Evolutionary conservation across 2,888 invertebrate genomes (phyloP), one percentile per base, ranked within the genome.

Genomic region (Allophyes oxyacanthae): DNA sequence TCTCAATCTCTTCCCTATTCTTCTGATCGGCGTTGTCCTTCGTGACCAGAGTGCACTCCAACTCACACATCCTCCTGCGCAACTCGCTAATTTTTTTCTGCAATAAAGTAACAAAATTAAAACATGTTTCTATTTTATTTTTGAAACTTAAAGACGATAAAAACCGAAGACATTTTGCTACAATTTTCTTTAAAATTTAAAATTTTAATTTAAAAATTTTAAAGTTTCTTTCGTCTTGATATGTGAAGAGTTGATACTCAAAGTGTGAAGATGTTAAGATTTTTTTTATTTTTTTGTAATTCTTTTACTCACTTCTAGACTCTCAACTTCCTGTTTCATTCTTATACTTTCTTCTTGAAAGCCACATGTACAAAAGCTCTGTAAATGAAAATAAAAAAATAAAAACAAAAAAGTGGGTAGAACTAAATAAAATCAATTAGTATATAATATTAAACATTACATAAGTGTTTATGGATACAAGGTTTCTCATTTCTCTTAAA

Each of bases 281-380:
- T n/a, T n/a, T n/a, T n/a, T n/a, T n/a, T n/a, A n/a, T 20, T 20
- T 3, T 20, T 20, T 20, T 20, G 20, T 20, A 3, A 20, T 20
- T 20, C 4, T 2, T 9, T 41, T 63, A 64, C 70, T 64, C 33
- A 64, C 64, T 53, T 63, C 45, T 13, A 41, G 28, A 8, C 6
- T 13, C 40, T 64, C 70, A 2, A 40, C 25, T 69, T 26, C 37
- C 10, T 41, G 14, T 48, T 82, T 88, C 20, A 90, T 61, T 55
- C 62, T 81, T 50, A 41, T 72, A 57, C 87, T 88, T 62, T 91
- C 90, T 38, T 86, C 83, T 46, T 80, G 62, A 52, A 88, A 64
- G 0, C 86, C 90, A 67, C 90, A 91, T 1, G 81, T 79, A 56
- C 91, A 91, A 26, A 85, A 87, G 1, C 65, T 75, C 92, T 92